Evolutionary conservation across 1,140 invertebrate species (phyloP).

Genomic region (Laodelphax striatellus): DNA sequence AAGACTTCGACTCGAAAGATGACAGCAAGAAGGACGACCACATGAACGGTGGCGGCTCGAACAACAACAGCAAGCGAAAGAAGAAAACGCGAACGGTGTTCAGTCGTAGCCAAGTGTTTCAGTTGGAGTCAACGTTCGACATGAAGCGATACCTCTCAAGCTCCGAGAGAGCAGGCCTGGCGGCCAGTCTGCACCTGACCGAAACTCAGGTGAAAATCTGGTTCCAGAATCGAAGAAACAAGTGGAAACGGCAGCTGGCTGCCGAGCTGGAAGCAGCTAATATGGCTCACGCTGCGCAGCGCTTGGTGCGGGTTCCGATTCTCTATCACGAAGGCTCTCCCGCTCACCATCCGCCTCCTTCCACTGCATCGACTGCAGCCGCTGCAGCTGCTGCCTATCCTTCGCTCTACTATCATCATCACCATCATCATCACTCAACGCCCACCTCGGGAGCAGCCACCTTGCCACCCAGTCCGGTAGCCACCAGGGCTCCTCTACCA

Average conservation of each 20-base stretch:
- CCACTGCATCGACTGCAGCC: too few relatives aligned
- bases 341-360: slow-evolving; percentile 22
- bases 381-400: slow-evolving; percentile 28
- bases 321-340: slow-evolving; percentile 67
- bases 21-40: slow-evolving; percentile 36
- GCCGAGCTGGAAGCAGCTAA: slow-evolving; percentile 93
- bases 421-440: slow-evolving; percentile 31
- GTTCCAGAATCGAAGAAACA: slow-evolving; percentile 91
- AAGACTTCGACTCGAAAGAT: slow-evolving; percentile 41
- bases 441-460: slow-evolving; percentile 3
- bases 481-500: slow-evolving; percentile 6
- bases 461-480: slow-evolving; percentile 5
- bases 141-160: slow-evolving; percentile 95
- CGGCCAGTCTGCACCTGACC: slow-evolving; percentile 84
- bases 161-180: slow-evolving; percentile 86
- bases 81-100: slow-evolving; percentile 98
- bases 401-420: slow-evolving; percentile 37
- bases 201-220: slow-evolving; percentile 97
- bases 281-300: slow-evolving; percentile 88
- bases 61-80: slow-evolving; percentile 74
- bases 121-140: slow-evolving; percentile 95
- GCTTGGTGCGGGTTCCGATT: slow-evolving; percentile 86
- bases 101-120: slow-evolving; percentile 88
- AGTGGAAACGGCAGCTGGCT: slow-evolving; percentile 94
- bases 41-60: slow-evolving; percentile 27